A percentile compares a stretch with the other conserved stretches of the same genome.
These are phyloP conservation scores for Planiliza haematocheilus DNA, from an alignment of 2,113 vertebrate species.

Conservation along the genomic window DNA sequence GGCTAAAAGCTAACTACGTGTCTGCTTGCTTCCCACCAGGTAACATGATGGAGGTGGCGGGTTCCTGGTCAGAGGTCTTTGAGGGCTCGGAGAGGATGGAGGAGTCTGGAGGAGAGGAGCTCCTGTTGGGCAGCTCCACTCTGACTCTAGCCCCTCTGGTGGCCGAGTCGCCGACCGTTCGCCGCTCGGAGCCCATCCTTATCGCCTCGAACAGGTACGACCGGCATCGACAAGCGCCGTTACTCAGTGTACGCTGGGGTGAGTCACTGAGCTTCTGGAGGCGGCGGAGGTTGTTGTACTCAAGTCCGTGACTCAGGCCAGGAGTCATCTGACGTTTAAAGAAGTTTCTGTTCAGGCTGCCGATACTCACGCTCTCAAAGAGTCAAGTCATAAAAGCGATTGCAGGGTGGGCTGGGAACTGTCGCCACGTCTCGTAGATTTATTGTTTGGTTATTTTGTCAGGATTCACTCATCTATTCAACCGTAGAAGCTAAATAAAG, in stretches of 20 bases:
- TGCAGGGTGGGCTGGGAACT: not conserved
- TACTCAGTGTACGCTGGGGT: not conserved
- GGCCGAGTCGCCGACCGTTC: constrained; percentile 22
- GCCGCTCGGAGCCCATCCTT: constrained; percentile 71
- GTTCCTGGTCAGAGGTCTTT: constrained; percentile 74
- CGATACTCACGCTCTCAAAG: not conserved
- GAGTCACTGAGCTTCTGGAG: constrained; percentile 24
- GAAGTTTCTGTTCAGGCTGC: constrained; percentile 12
- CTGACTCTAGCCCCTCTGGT: constrained; percentile 64
- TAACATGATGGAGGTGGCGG: constrained; percentile 79
- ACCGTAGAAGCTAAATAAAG: too few relatives aligned
- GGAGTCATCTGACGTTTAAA: constrained; percentile 30
- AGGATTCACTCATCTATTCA: too few relatives aligned
- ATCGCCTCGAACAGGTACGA: constrained; percentile 68
- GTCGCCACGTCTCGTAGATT: not conserved
- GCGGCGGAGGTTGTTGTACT: constrained; percentile 21
- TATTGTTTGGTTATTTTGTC: too few relatives aligned
- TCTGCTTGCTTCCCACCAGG: constrained; percentile 10
- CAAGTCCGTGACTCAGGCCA: constrained; percentile 24
- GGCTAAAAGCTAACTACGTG: not conserved
- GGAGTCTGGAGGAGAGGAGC: not conserved
- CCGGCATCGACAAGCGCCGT: not conserved
- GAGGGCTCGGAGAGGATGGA: constrained; percentile 29
- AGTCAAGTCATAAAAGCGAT: not conserved
- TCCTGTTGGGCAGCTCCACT: constrained; percentile 45